Evolutionary conservation across 2,113 vertebrate genomes (phyloP).

Genomic region (Xiphophorus maculatus): DNA sequence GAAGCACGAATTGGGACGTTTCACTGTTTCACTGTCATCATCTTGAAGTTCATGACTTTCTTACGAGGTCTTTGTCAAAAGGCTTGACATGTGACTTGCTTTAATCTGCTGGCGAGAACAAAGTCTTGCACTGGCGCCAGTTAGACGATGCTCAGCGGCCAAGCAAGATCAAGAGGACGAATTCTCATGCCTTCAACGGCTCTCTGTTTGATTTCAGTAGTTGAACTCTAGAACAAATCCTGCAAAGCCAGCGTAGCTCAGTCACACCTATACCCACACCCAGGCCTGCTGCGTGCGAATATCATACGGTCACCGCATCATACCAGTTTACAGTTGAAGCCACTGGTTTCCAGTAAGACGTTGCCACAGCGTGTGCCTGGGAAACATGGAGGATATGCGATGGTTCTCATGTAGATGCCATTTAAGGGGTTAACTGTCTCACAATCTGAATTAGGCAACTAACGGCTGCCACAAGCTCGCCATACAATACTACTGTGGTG

Average conservation of each 20-base stretch:
- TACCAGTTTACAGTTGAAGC: slow-evolving; percentile 32
- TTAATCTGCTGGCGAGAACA: not conserved
- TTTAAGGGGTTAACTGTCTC: slow-evolving; percentile 47
- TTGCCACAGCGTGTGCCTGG: not conserved
- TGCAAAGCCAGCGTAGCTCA: not conserved
- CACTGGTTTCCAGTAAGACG: slow-evolving; percentile 58
- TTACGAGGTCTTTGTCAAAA: not conserved
- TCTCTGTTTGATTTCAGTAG: not conserved
- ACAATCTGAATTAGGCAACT: slow-evolving; percentile 22
- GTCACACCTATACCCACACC: slow-evolving; percentile 18
- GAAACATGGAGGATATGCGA: slow-evolving; percentile 34
- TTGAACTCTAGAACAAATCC: not conserved
- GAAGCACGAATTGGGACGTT: not conserved
- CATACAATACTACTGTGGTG: slow-evolving; percentile 37
- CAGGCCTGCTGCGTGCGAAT: not conserved
- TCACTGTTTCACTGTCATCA: no score
- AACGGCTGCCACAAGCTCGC: slow-evolving; percentile 34
- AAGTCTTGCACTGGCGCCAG: not conserved
- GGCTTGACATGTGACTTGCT: not conserved
- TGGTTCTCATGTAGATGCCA: not conserved
- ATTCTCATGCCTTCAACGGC: not conserved
- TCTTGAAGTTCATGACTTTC: not conserved
- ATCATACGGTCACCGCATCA: not conserved
- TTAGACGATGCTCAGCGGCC: not conserved
- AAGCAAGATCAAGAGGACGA: not conserved